Evolutionary conservation across 2,888 invertebrate species (phyloP).

Genomic region (Podotricha telesiphe): DNA sequence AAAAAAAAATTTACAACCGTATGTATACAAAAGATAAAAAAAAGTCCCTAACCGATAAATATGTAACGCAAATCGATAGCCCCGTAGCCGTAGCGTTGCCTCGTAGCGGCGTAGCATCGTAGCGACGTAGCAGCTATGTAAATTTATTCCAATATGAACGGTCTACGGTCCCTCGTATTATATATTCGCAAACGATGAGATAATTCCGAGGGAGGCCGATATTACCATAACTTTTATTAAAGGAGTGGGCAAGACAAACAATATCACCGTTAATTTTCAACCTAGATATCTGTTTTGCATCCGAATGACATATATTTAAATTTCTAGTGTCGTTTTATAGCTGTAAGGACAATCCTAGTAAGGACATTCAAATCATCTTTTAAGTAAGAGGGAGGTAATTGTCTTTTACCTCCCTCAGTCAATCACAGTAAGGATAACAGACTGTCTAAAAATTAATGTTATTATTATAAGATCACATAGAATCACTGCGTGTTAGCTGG

Average conservation of each 20-base stretch:
- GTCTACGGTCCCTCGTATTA: slow-evolving; percentile 73
- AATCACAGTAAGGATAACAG: too few species aligned
- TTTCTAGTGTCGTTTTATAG: slow-evolving; percentile 14
- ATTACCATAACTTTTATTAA: slow-evolving; percentile 84
- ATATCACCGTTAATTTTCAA: slow-evolving; percentile 78
- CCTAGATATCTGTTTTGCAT: slow-evolving; percentile 78
- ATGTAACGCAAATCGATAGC: slow-evolving; percentile 77
- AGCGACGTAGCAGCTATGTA: slow-evolving; percentile 66
- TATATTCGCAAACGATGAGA: slow-evolving; percentile 83
- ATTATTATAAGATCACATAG: too few species aligned
- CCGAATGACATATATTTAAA: slow-evolving; percentile 57
- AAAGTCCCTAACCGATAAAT: slow-evolving; percentile 71
- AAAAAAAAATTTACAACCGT: slow-evolving; percentile 5
- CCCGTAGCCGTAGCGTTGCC: slow-evolving; percentile 46
- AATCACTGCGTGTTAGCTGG: too few species aligned
- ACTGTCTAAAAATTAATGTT: not conserved
- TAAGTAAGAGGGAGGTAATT: not conserved
- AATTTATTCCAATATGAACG: slow-evolving; percentile 84
- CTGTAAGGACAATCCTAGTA: not conserved
- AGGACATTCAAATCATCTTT: not conserved
- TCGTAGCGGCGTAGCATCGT: slow-evolving; percentile 47
- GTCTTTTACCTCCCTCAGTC: too few species aligned
- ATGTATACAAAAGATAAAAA: slow-evolving; percentile 23
- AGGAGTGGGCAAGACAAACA: slow-evolving; percentile 77
- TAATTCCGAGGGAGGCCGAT: slow-evolving; percentile 76